phyloP scores from a whole-genome alignment of 2,888 invertebrate genomes.

The Dascillus cervinus region DNA sequence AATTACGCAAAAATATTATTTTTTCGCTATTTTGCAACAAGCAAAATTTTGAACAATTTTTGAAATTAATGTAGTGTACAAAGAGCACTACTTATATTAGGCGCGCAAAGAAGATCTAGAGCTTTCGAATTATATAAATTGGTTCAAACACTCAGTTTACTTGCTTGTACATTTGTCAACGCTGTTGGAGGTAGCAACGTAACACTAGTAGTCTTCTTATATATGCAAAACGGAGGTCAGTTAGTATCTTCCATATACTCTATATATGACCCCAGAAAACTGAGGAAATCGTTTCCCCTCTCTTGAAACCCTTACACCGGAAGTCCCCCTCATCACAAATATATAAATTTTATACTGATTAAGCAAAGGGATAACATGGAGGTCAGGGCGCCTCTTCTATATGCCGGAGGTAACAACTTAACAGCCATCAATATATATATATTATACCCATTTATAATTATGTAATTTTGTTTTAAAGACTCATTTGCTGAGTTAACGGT shows the following conservation, averaged over 20 bases:
- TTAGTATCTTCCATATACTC: conserved; percentile 1
- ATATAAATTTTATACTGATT: conserved; percentile 3
- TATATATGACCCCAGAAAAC: conserved; percentile 2
- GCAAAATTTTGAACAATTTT: not conserved
- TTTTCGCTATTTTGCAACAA: not conserved
- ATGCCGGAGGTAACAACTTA: conserved; percentile 6
- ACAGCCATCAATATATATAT: conserved; percentile 1
- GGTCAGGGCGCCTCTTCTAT: conserved; percentile 6
- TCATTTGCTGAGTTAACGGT: too few relatives aligned
- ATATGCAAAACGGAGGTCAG: not conserved
- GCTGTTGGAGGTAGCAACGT: not conserved
- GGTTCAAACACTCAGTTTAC: too few relatives aligned
- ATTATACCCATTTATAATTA: not conserved
- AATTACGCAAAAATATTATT: not conserved
- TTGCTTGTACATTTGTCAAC: not conserved
- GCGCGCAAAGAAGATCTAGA: too few relatives aligned
- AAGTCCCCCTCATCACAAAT: conserved; percentile 4
- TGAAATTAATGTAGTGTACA: not conserved
- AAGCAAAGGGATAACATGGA: conserved; percentile 2
- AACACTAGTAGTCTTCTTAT: not conserved
- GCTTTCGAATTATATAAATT: too few relatives aligned
- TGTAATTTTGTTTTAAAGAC: too few relatives aligned
- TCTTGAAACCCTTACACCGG: not conserved
- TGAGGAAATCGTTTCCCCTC: conserved; percentile 5
- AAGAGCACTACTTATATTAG: too few relatives aligned